Conservation (phyloP, 2,888 invertebrate genomes). For the Drosophila mimica region DNA sequence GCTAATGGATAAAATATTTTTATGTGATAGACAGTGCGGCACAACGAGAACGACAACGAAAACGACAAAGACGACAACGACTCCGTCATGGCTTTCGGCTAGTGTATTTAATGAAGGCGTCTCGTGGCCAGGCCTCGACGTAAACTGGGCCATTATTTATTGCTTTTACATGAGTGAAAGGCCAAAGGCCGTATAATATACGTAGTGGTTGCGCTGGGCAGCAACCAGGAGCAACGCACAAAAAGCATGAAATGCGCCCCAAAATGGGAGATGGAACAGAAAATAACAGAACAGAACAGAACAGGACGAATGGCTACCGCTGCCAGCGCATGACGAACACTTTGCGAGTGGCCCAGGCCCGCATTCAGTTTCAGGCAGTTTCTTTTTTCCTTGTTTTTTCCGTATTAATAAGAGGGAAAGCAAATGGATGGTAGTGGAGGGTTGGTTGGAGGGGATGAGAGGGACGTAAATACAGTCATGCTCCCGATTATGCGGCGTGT, state of each 20-base stretch:
- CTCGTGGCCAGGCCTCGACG: constrained; percentile 37
- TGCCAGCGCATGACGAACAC: constrained; percentile 55
- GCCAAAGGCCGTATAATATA: constrained; percentile 38
- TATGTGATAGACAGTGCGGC: constrained; percentile 55
- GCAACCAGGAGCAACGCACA: background rate
- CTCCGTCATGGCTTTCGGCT: constrained; percentile 13
- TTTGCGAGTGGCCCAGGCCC: constrained; percentile 44
- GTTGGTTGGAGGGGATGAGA: background rate
- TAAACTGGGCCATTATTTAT: constrained; percentile 74
- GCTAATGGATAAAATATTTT: constrained; percentile 78
- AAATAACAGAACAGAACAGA: constrained; percentile 4
- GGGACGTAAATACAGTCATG: constrained; percentile 29
- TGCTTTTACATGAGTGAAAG: constrained; percentile 68
- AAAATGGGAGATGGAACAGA: constrained; percentile 40
- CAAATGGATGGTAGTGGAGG: background rate
- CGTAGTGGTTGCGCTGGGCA: background rate
- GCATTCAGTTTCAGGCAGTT: background rate
- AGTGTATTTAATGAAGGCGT: constrained; percentile 47
- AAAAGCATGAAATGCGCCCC: constrained; percentile 29
- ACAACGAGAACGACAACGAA: constrained; percentile 4
- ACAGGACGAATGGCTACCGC: constrained; percentile 43
- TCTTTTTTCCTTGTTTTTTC: constrained; percentile 15
- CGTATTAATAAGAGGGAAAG: constrained; percentile 62
- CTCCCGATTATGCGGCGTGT: constrained; percentile 64
- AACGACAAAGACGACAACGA: constrained; percentile 4